Conservation (phyloP, 2,888 invertebrate genomes). For the Odontocolon sp. region DNA sequence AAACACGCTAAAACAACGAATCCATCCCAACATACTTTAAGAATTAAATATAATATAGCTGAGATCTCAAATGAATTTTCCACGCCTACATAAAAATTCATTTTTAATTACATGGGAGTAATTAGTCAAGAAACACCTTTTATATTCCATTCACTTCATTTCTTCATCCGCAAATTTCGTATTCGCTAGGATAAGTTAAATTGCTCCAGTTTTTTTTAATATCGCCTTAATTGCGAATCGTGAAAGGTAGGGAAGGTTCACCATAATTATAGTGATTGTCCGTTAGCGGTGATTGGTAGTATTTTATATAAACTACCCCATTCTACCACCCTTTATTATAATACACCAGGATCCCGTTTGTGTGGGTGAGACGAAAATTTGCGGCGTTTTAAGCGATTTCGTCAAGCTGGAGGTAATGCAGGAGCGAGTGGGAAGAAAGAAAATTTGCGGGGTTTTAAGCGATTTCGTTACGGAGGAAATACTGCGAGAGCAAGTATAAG, state of each 20-base stretch:
- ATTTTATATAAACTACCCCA: too few species aligned
- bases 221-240: background rate
- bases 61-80: background rate
- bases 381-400: slow-evolving; percentile 6
- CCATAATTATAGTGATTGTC: too few species aligned
- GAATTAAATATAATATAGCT: background rate
- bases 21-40: background rate
- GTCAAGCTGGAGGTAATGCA: background rate
- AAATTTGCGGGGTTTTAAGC: background rate
- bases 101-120: background rate
- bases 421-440: background rate
- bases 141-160: background rate
- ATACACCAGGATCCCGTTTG: slow-evolving; percentile 9
- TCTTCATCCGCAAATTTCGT: background rate
- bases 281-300: too few species aligned
- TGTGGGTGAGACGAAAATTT: background rate
- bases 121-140: background rate
- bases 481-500: background rate
- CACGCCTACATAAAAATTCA: background rate
- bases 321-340: background rate
- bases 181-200: background rate
- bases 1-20: background rate
- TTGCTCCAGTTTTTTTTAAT: slow-evolving; percentile 17
- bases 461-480: background rate
- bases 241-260: too few species aligned